Evolutionary conservation across 2,113 vertebrate genomes (phyloP), one percentile per base, ranked within the genome.

Genomic region (Sardina pilchardus): DNA sequence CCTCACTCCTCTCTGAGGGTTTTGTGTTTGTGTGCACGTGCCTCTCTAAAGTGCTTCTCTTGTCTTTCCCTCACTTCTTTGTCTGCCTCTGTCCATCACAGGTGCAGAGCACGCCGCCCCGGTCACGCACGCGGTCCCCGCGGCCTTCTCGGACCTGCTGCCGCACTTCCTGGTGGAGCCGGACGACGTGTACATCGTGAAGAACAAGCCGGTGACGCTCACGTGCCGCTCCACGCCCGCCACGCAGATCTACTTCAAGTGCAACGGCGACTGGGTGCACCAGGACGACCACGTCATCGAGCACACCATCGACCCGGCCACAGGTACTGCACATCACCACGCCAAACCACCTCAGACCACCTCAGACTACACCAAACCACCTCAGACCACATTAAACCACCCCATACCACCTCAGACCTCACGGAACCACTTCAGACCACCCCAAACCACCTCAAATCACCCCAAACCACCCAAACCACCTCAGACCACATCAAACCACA

Each of bases 181-280:
- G 0, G 96, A 97, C 83, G 97, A 99, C 0, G 97, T 98, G 50
- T 99, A 96, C 93, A 99, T 99, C 0, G 97, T 99, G 85, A 99
- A 99, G 94, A 99, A 99, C 94, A 99, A 99, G 94, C 97, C 98
- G 0, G 98, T 99, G 93, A 97, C 96, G 63, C 94, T 99, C 92
- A 96, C 95, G 87, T 99, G 98, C 94, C 97, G 97, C 80, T 99
- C 98, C 39, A 94, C 94, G 1, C 98, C 98, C 0, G 97, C 98
- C 92, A 99, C 98, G 0, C 98, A 99, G 95, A 98, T 99, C 94
- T 99, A 99, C 96, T 99, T 99, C 95, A 99, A 99, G 92, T 99
- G 98, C 94, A 99, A 99, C 0, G 97, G 98, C 42, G 98, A 99
- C 91, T 99, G 98, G 98, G 98, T 99, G 34, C 97, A 99, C 90